Percentiles rank a stretch among this genome's conserved stretches.
phyloP scores from a whole-genome alignment of 1,140 invertebrate genomes.

The Pseudomyrmex dendroicus region DNA sequence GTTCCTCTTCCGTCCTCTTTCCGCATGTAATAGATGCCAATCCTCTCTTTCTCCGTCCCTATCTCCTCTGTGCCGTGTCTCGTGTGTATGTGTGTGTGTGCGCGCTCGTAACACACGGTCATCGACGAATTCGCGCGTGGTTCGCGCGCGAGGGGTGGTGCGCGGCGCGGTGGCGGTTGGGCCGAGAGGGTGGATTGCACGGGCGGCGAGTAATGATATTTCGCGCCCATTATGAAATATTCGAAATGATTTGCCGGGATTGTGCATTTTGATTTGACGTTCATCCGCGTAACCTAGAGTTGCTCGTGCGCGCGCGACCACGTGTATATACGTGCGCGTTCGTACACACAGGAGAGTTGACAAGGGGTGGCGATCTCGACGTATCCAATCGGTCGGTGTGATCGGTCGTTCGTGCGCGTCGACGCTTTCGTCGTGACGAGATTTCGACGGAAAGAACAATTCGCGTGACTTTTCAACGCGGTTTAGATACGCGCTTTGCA shows the following conservation, averaged over 20 bases:
- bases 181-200: constrained; percentile 64
- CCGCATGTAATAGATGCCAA: constrained; percentile 13
- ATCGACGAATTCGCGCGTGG: constrained; percentile 66
- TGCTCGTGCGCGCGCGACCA: constrained; percentile 43
- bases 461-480: not conserved
- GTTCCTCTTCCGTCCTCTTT: constrained; percentile 50
- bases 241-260: constrained; percentile 83
- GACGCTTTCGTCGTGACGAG: constrained; percentile 42
- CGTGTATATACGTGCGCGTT: constrained; percentile 1
- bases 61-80: not conserved
- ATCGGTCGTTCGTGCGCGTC: constrained; percentile 28
- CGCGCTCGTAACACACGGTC: constrained; percentile 67
- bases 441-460: constrained; percentile 34
- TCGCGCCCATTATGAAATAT: constrained; percentile 84
- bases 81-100: constrained; percentile 5
- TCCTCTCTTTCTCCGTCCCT: constrained; percentile 46
- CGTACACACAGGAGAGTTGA: not conserved
- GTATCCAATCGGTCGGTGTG: constrained; percentile 41
- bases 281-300: constrained; percentile 73
- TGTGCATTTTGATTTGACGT: constrained; percentile 83
- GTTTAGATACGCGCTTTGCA: not conserved
- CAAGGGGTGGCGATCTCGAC: constrained; percentile 42
- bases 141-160: constrained; percentile 28
- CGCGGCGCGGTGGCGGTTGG: constrained; percentile 26
- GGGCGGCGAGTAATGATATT: constrained; percentile 81